Evolutionary conservation across 2,888 invertebrate genomes (phyloP), one percentile per base, ranked within the genome.

Genomic region (Biston betularia): DNA sequence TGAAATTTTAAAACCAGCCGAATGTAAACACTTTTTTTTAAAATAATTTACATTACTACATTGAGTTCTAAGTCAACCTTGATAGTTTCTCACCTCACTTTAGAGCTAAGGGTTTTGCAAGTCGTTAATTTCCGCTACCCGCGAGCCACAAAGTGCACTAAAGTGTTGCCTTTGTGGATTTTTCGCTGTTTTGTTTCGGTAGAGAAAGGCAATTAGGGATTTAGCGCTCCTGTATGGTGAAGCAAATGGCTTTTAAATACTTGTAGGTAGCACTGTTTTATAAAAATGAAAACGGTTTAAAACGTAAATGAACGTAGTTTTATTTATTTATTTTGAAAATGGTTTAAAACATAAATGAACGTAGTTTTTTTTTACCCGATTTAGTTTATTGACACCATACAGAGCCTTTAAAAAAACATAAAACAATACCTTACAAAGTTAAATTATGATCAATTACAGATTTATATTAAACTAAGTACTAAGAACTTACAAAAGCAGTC

Each of bases 101-200:
- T 52, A 44, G 54, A 55, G 59, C 34, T 34, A 49, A 57, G 50
- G 50, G 7, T 56, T 53, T 46, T n/a, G 50, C 53, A 52, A 66
- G 62, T 62, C 62, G 53, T 66, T 66, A 66, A 66, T 66, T 58
- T 66, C 62, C 65, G 55, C 50, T 45, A 38, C 60, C 57, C 54
- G 45, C 40, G 46, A 44, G 62, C 62, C 44, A 48, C 61, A 52
- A 60, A 60, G 55, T 60, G 66, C 57, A 57, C 65, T 61, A 53
- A 66, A 61, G 57, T 61, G 55, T 60, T 65, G 57, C 66, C 57
- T 62, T 66, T 62, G 66, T 66, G 61, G 10, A 53, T 44, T 62
- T 66, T 62, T 62, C 54, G 5, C 55, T 33, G 15, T 66, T 62
- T 66, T 57, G 46, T 57, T 64, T 59, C 42, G 48, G 60, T 33